phyloP scores from a whole-genome alignment of 2,888 invertebrate species.

The Eudasyphora cyanicolor region DNA sequence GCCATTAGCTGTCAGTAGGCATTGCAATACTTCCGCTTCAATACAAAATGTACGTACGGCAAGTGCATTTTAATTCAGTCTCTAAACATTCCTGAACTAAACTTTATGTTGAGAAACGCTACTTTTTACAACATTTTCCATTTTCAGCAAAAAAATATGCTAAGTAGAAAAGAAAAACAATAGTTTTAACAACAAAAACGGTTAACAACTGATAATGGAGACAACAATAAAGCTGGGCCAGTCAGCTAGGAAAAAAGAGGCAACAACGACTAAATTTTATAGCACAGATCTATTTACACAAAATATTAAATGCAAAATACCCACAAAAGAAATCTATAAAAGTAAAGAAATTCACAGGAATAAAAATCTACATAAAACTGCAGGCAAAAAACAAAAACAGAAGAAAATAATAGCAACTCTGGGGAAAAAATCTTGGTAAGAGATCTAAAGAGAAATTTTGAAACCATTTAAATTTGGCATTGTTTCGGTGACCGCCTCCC shows the following conservation, averaged over 20 bases:
- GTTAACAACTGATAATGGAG: slow-evolving; percentile 15
- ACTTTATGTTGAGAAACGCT: slow-evolving; percentile 45
- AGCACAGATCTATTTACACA: slow-evolving; percentile 30
- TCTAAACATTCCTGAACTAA: slow-evolving; percentile 9
- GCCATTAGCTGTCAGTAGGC: neutral
- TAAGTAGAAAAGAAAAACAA: slow-evolving; percentile 14
- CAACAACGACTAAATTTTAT: neutral
- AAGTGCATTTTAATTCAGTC: slow-evolving; percentile 16
- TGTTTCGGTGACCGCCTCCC: slow-evolving; percentile 35
- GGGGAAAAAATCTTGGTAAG: slow-evolving; percentile 35
- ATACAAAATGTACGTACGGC: neutral
- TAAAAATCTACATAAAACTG: slow-evolving; percentile 34
- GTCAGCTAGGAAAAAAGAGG: neutral
- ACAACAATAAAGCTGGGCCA: neutral
- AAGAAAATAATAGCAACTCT: slow-evolving; percentile 22
- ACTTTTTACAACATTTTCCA: slow-evolving; percentile 24
- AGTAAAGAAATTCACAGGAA: slow-evolving; percentile 54
- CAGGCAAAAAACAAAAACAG: neutral
- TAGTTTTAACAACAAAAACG: slow-evolving; percentile 5
- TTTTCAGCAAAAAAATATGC: slow-evolving; percentile 10
- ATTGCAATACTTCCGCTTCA: slow-evolving; percentile 28
- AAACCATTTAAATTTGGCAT: slow-evolving; percentile 60
- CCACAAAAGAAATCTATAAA: slow-evolving; percentile 46
- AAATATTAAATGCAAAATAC: slow-evolving; percentile 27
- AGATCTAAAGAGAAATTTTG: slow-evolving; percentile 56